Base-by-base conservation (phyloP, 2,113 vertebrate species). In the Brachypodius melanocephalos region DNA sequence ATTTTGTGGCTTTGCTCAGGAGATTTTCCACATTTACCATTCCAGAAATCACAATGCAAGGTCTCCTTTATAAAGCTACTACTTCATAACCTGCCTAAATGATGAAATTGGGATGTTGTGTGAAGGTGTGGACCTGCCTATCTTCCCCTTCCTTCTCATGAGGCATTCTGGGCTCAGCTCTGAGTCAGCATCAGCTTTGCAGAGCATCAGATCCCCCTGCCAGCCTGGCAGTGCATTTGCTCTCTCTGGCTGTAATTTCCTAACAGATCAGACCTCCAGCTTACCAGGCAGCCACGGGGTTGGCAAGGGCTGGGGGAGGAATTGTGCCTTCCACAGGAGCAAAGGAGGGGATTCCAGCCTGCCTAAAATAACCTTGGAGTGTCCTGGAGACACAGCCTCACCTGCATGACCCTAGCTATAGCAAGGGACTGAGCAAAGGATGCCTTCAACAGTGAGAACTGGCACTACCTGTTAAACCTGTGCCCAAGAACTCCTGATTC, bases 11-110 rank as follows among this genome's bases (percentile, higher is more conserved):
- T 67, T 68, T 68, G 3, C 3, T 80, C 26, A 21, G 12, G 45
- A 66, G 45, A 24, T 54, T 73, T 82, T 48, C 9, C 17, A 5
- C 28, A 29, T 11, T 45, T 51, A 16, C 8, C 6, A 8, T 12
- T n/a, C 26, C 14, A 74, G 24, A 34, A 42, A 5, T 40, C 0
- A 0, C 2, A 17, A 14, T 84, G 24, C 11, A n/a, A 55, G 7
- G 3, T 71, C 26, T 71, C 6, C 8, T 59, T 29, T 38, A 19
- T 6, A 51, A 32, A 74, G 10, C 10, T 46, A 8, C 13, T 29
- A 2, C 5, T 71, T 49, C 8, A 8, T 71, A 43, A 59, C 5
- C 20, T 28, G 22, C 43, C 71, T 71, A 18, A 74, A 45, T 6
- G 32, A 10, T 43, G 52, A 46, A 77, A 46, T 8, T 7, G 20